Evolutionary conservation across 1,140 invertebrate genomes (phyloP).

Genomic region (Heliothis subflexa): DNA sequence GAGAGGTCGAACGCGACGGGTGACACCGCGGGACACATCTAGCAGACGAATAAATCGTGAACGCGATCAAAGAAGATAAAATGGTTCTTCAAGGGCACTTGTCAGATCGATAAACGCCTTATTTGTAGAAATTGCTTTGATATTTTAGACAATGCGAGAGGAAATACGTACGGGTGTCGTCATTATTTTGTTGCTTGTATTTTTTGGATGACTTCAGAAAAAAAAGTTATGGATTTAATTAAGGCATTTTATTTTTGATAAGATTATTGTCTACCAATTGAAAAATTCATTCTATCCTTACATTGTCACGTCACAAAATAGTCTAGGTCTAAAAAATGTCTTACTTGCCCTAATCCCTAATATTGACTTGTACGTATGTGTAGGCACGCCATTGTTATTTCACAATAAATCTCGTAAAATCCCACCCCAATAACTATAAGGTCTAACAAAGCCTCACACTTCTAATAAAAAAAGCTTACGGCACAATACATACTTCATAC

Average conservation of each 20-base stretch:
- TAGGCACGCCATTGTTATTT: too few relatives aligned
- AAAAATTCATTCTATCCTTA: too few relatives aligned
- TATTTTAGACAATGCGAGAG: constrained; percentile 16
- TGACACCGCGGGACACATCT: too few relatives aligned
- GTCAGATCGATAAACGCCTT: constrained; percentile 20
- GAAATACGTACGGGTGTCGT: background rate
- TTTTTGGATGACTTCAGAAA: background rate
- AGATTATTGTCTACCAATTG: too few relatives aligned
- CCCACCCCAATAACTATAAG: background rate
- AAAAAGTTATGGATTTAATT: too few relatives aligned
- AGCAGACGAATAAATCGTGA: constrained; percentile 12
- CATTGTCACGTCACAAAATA: too few relatives aligned
- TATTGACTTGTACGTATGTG: too few relatives aligned
- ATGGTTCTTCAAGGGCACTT: constrained; percentile 10
- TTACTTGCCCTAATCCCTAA: too few relatives aligned
- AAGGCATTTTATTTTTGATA: too few relatives aligned
- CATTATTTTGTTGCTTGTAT: background rate
- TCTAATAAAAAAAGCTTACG: too few relatives aligned
- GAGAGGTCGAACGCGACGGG: too few relatives aligned
- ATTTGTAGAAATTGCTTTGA: constrained; percentile 16
- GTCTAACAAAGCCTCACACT: background rate
- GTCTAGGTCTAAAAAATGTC: too few relatives aligned
- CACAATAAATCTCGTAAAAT: background rate
- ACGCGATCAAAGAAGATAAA: constrained; percentile 29
- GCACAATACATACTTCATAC: background rate